These are phyloP conservation scores for Halesus radiatus DNA, from an alignment of 1,140 invertebrate species.

Conservation along the genomic window DNA sequence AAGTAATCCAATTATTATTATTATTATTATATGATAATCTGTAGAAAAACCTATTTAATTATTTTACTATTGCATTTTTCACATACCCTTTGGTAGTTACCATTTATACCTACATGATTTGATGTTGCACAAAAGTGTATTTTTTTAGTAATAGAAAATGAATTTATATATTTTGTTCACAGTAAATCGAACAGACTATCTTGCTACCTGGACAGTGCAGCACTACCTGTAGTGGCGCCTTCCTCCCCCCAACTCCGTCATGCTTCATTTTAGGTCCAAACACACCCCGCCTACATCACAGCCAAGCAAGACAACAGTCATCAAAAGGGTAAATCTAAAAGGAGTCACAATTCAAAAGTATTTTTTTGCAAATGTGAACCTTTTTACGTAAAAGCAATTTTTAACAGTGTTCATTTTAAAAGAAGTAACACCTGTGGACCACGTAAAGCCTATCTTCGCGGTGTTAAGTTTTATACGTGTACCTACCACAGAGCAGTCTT, in stretches of 20 bases:
- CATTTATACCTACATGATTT: no score
- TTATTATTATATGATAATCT: no score
- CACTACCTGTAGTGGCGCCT: slow-evolving; percentile 27
- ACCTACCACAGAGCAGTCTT: no score
- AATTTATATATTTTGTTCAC: neutral
- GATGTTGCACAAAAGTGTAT: no score
- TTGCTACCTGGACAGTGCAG: slow-evolving; percentile 14
- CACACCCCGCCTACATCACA: neutral
- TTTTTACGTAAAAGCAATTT: neutral
- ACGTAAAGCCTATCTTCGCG: neutral
- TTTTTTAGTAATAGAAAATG: no score
- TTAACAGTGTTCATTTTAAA: neutral
- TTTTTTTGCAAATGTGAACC: neutral
- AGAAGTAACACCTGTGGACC: neutral
- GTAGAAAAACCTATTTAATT: no score
- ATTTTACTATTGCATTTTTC: no score
- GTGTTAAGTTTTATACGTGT: no score
- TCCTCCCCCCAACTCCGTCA: slow-evolving; percentile 10
- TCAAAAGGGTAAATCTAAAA: slow-evolving; percentile 2
- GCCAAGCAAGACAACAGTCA: neutral
- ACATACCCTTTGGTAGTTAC: no score
- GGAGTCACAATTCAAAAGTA: neutral
- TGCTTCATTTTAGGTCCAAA: slow-evolving; percentile 23
- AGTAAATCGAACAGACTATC: neutral
- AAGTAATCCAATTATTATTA: no score